Evolutionary conservation across 2,888 invertebrate genomes (phyloP).

Genomic region (Phymatocera aterrima): DNA sequence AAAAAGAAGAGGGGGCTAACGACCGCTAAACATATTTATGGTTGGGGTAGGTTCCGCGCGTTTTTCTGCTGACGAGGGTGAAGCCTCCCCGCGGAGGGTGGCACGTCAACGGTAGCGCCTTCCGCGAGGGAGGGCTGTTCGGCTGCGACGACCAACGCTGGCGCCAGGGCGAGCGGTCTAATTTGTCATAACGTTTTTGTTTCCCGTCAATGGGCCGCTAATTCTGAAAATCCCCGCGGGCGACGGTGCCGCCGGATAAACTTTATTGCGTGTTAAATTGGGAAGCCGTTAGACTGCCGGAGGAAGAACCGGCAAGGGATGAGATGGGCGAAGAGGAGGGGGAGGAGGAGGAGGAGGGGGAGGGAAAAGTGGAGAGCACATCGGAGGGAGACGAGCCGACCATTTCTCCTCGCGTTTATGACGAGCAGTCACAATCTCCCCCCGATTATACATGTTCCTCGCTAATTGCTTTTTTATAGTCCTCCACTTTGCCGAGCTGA

Average conservation of each 20-base stretch:
- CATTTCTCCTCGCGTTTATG: conserved; percentile 58
- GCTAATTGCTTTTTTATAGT: conserved; percentile 65
- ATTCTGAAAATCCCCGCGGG: conserved; percentile 57
- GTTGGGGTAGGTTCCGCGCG: conserved; percentile 66
- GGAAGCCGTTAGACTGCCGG: conserved; percentile 50
- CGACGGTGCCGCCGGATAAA: conserved; percentile 52
- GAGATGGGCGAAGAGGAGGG: conserved; percentile 42
- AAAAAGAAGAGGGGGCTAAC: conserved; percentile 54
- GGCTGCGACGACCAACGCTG: conserved; percentile 2
- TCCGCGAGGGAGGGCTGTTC: conserved; percentile 49
- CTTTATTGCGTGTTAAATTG: conserved; percentile 66
- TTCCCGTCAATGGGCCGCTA: conserved; percentile 59
- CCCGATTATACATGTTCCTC: conserved; percentile 63
- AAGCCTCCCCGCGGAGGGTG: conserved; percentile 49
- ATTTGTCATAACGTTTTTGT: conserved; percentile 69
- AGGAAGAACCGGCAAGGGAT: conserved; percentile 46
- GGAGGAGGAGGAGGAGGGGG: conserved; percentile 19
- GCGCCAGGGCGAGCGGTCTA: conserved; percentile 57
- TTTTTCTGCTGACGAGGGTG: conserved; percentile 58
- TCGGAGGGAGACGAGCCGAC: conserved; percentile 1
- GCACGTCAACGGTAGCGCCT: conserved; percentile 29
- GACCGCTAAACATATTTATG: conserved; percentile 64
- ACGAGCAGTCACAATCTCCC: conserved; percentile 49
- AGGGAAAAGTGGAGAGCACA: conserved; percentile 45
- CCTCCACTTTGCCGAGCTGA: conserved; percentile 42